These are phyloP conservation scores for Neodiprion pinetum DNA, from an alignment of 1,140 invertebrate species.

Conservation along the genomic window DNA sequence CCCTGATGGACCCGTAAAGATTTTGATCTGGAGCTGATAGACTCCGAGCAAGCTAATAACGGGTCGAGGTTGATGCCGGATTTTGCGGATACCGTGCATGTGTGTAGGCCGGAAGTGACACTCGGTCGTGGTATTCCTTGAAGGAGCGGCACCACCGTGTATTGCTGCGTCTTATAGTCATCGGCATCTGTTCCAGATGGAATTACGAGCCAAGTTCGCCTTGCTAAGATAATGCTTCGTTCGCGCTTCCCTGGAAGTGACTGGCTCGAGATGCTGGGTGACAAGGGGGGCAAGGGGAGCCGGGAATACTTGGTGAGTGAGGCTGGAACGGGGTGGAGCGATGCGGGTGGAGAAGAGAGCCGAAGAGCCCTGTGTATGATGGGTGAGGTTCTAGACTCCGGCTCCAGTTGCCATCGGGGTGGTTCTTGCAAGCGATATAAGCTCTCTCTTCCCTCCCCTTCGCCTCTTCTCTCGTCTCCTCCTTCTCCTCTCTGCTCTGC, in stretches of 20 bases:
- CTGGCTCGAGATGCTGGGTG: slow-evolving; percentile 24
- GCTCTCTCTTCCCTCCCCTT: slow-evolving; percentile 44
- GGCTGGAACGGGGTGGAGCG: slow-evolving; percentile 19
- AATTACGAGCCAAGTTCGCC: slow-evolving; percentile 63
- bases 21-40: not conserved
- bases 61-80: not conserved
- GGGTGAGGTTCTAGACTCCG: slow-evolving; percentile 49
- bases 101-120: too few species aligned
- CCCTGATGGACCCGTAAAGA: slow-evolving; percentile 6
- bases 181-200: slow-evolving; percentile 62
- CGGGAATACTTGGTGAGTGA: slow-evolving; percentile 23
- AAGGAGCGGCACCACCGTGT: slow-evolving; percentile 8
- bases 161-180: slow-evolving; percentile 49
- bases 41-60: not conserved
- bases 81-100: too few species aligned
- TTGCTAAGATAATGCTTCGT: slow-evolving; percentile 53
- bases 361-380: slow-evolving; percentile 56
- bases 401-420: slow-evolving; percentile 59
- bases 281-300: slow-evolving; percentile 25
- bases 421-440: slow-evolving; percentile 58
- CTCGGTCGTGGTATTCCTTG: too few species aligned
- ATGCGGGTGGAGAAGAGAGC: slow-evolving; percentile 30
- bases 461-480: slow-evolving; percentile 29
- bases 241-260: slow-evolving; percentile 46
- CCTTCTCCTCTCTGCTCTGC: slow-evolving; percentile 8